Evolutionary conservation across 2,113 vertebrate genomes (phyloP).

Genomic region (Indri indri): DNA sequence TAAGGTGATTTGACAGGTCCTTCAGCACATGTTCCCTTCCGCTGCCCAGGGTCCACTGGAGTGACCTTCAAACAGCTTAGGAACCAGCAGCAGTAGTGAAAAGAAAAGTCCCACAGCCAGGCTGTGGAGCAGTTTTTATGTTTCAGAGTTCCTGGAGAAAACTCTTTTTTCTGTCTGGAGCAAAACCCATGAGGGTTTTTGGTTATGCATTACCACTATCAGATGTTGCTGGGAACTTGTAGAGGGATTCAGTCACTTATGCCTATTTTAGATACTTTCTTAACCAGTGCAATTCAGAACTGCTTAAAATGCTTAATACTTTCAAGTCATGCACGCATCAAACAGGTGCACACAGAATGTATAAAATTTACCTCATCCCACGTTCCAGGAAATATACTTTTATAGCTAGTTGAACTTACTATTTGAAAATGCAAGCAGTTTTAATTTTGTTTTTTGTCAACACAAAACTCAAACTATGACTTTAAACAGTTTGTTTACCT

Average conservation of each 20-base stretch:
- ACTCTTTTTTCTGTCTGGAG: neutral
- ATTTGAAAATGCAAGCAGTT: neutral
- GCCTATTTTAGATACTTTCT: neutral
- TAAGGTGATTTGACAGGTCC: neutral
- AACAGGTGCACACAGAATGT: neutral
- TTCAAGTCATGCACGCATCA: neutral
- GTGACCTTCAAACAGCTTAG: neutral
- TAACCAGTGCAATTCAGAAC: neutral
- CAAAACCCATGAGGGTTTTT: neutral
- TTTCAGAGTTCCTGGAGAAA: neutral
- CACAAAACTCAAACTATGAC: neutral
- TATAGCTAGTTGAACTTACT: neutral
- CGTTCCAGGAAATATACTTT: neutral
- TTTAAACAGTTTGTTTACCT: slow-evolving; percentile 29
- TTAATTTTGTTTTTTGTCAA: neutral
- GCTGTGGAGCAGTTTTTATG: neutral
- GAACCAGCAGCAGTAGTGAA: neutral
- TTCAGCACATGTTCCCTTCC: neutral
- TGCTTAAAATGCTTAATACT: neutral
- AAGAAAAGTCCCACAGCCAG: neutral
- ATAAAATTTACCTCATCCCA: neutral
- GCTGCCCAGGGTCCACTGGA: neutral
- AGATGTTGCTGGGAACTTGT: neutral
- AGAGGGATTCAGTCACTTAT: neutral
- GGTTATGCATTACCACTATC: neutral